A percentile compares a stretch with the other conserved stretches of the same genome.
These are phyloP conservation scores for Caretta caretta DNA, from an alignment of 2,113 vertebrate species.

Conservation along the genomic window DNA sequence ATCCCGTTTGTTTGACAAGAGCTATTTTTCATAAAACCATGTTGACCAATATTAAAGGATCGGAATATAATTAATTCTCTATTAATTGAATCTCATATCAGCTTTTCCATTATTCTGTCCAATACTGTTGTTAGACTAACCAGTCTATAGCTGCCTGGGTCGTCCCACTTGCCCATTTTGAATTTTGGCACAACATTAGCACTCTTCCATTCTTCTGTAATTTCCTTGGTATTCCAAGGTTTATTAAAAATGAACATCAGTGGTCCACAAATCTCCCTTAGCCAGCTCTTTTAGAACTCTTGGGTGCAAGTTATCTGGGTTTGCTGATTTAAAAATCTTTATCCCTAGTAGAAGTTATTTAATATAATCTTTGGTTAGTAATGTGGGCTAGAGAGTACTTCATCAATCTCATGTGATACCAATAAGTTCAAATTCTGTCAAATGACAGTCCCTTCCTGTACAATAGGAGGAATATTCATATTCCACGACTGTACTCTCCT, in stretches of 20 bases:
- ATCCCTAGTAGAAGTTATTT: background rate
- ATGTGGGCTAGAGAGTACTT: background rate
- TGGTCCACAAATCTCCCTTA: background rate
- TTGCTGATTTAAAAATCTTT: background rate
- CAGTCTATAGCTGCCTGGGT: background rate
- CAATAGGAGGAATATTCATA: background rate
- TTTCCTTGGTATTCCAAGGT: background rate
- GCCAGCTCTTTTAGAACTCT: background rate
- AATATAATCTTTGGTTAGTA: background rate
- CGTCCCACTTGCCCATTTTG: background rate
- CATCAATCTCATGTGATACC: background rate
- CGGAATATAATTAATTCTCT: background rate
- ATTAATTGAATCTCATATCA: background rate
- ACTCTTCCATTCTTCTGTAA: background rate
- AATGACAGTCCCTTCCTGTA: background rate
- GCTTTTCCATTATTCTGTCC: background rate
- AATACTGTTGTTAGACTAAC: background rate
- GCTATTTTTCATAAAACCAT: background rate
- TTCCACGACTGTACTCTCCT: background rate
- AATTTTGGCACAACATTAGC: background rate
- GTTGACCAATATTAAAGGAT: background rate
- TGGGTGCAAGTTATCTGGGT: background rate
- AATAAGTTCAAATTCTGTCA: background rate
- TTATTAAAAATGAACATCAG: background rate
- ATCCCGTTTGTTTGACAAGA: background rate